Evolutionary conservation across 2,888 invertebrate species (phyloP), one percentile per base, ranked within the genome.

Genomic region (Cryptus viduatorius): DNA sequence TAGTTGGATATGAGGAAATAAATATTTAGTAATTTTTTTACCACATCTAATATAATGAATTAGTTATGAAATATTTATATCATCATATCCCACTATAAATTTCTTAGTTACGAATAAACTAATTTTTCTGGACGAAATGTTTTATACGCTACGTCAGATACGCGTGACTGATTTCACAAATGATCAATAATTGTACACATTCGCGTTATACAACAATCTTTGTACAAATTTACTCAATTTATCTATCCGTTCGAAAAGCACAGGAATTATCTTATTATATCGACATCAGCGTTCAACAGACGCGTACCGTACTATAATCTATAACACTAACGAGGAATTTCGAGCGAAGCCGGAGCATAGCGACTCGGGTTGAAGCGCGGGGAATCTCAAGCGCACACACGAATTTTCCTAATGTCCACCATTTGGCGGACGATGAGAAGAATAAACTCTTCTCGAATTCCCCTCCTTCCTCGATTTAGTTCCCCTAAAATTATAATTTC

Each of bases 241-340:
- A 48, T 68, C 50, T 53, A 67, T 46, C 46, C 16, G n/a, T 72
- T 56, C 44, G n/a, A 42, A 12, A 42, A 14, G 16, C 68, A 73
- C 86, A 83, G 86, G 87, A 87, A 90, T 90, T 86, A 87, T 86
- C 87, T 87, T 87, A 91, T 91, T 92, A 91, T 88, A 91, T 91
- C 83, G 89, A 89, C 92, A 91, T 91, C 91, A 91, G 86, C 68
- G 82, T 72, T 80, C 56, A 72, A 72, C 50, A 82, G 79, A 75
- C 53, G 31, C 31, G 59, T 16, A 61, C 8, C 24, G 29, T 48
- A 24, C 14, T 56, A 46, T 72, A 77, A 44, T 31, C 48, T 71
- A 24, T 42, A 61, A 53, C 10, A 29, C 44, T 81, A 81, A 69
- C 61, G 16, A 64, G 53, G 53, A 76, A 64, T 76, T 67, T 69